Evolutionary conservation across 2,113 vertebrate species (phyloP), one percentile per base, ranked within the genome.

Genomic region (Tragelaphus scriptus): DNA sequence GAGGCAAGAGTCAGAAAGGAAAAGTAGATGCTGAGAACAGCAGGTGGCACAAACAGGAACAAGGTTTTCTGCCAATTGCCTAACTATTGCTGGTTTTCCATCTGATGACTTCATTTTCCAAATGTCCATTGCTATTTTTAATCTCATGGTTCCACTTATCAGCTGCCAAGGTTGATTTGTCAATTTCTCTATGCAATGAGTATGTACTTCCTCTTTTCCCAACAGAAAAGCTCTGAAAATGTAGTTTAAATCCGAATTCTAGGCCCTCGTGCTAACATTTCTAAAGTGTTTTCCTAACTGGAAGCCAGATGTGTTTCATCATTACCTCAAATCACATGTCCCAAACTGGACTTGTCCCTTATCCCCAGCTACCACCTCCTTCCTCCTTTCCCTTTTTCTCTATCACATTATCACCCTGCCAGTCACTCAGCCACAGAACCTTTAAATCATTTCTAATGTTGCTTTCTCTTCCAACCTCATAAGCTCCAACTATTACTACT

Each of bases 171-270:
- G 36, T 44, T 95, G 95, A 86, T 92, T 93, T 93, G 92, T 89
- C 90, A 97, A 86, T 88, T 90, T 93, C 71, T 96, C 82, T 97
- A 75, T 49, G 58, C 93, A 88, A 75, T 79, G 89, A 91, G 47
- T 88, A 56, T 7, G 7, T 30, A 84, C 56, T 96, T 97, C 56
- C 53, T 26, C n/a, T 84, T 94, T 97, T 63, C 49, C 84, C 11
- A 59, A 26, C 19, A 59, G 55, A 86, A 88, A 93, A 87, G 63
- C 30, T 49, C 94, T 84, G 58, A 95, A 92, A 88, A 65, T 93
- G 36, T n/a, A 85, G 51, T 61, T 97, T 95, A 90, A 94, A 63
- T 98, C 25, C 88, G n/a, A 94, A 92, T 94, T 97, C 86, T 88
- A 71, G 23, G 71, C 15, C 44, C 65, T 71, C 14, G 47, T 90